These are phyloP conservation scores for Nasua narica DNA, from an alignment of 2,797 vertebrate genomes.

Conservation along the genomic window DNA sequence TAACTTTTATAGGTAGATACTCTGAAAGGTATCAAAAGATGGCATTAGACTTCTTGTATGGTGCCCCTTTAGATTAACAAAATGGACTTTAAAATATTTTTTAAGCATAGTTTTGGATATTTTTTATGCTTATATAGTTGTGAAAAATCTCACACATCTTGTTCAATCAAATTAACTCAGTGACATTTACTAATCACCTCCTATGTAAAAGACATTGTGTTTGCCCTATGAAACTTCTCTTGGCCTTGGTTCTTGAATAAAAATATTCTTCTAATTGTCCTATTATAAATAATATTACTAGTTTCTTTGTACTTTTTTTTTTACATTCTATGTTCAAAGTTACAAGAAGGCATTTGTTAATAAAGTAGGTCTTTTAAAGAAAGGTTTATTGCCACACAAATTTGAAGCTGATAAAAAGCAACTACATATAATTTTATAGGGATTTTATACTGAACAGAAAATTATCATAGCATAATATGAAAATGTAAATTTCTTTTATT, in stretches of 20 bases:
- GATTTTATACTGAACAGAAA: background rate
- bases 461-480: conserved; percentile 29
- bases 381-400: conserved; percentile 17
- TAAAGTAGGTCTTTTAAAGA: background rate
- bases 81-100: background rate
- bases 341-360: background rate
- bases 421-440: conserved; percentile 16
- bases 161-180: background rate
- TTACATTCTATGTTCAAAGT: background rate
- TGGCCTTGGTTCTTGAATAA: background rate
- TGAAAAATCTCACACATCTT: background rate
- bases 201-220: background rate
- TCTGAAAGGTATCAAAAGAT: background rate
- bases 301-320: background rate
- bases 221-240: background rate
- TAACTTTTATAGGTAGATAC: background rate
- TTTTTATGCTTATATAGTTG: background rate
- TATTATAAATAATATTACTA: background rate
- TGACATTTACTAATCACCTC: background rate
- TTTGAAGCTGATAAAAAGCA: conserved; percentile 15
- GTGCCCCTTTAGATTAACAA: background rate
- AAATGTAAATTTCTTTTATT: conserved; percentile 47
- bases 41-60: background rate
- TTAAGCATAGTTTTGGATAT: background rate
- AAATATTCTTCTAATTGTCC: background rate